These are phyloP conservation scores for Cephalopholis sonnerati DNA, from an alignment of 2,113 vertebrate genomes.

Conservation along the genomic window DNA sequence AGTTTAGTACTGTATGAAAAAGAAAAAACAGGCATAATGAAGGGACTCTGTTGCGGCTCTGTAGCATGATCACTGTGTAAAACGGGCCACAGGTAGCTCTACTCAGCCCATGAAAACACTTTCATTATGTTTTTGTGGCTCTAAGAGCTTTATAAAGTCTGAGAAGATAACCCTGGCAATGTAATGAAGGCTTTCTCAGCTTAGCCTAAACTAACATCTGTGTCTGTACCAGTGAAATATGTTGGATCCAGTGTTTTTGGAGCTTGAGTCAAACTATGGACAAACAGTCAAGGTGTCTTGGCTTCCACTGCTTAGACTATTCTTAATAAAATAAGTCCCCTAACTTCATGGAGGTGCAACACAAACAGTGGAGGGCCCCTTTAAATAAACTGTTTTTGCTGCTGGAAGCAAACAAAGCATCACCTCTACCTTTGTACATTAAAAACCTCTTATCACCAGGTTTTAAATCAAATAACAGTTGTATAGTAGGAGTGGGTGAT, in stretches of 20 bases:
- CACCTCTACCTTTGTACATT: neutral
- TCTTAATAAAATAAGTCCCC: neutral
- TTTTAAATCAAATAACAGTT: neutral
- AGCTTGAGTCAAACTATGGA: neutral
- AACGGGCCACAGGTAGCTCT: neutral
- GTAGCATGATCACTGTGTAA: no score
- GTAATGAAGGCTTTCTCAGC: conserved; percentile 4
- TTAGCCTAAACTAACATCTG: neutral
- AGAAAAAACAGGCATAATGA: no score
- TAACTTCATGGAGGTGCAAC: neutral
- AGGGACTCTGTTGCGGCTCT: no score
- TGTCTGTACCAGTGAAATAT: no score
- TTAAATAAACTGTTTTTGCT: neutral
- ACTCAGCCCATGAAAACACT: neutral
- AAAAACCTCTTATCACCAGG: neutral
- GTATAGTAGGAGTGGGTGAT: no score
- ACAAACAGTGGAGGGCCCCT: neutral
- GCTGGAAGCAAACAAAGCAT: neutral
- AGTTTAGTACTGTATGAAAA: no score
- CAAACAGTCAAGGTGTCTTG: neutral
- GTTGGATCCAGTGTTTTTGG: neutral
- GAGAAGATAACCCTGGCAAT: conserved; percentile 3
- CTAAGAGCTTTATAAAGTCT: neutral
- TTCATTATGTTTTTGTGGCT: neutral
- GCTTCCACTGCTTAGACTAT: neutral